Base-by-base conservation (phyloP, 35 echinoderm and acorn worm species). In the Holothuria glaberrima region DNA sequence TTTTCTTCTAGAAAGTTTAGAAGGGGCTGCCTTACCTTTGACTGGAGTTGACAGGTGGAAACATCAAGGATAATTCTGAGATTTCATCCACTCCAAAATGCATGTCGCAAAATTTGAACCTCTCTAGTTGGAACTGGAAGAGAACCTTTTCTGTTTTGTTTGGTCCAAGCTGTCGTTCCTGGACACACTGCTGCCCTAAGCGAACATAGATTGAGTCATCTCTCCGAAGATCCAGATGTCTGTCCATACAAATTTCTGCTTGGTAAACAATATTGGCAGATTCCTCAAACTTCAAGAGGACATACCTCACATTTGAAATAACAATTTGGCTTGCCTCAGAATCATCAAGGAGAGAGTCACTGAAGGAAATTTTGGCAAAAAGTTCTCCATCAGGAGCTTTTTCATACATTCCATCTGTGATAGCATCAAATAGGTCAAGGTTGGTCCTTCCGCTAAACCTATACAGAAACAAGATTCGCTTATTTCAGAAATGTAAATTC, bases 321-420 rank as follows among this genome's bases (percentile, higher is more conserved):
- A 94, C 68, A 30, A 94, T 86, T 46, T 75, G 68, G 24, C 89
- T 86, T 18, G 93, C 71, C 63, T 91, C 89, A 24, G 89, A 94
- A 45, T 91, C 89, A 60, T 91, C 83, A 21, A 69, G 66, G 3
- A 94, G 84, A 12, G 89, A 71, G 36, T 94, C 45, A 26, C 29
- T 56, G 25, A 94, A 44, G 35, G 32, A 45, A 9, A 94, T 94
- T 45, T 72, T 86, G 9, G 87, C 89, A 71, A 65, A 94, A 14
- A 94, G 80, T 45, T 94, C 62, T 32, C 82, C 89, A 20, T 19
- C 71, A 58, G 75, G 80, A 21, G 89, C 93, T 36, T 0, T 14
- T 13, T 75, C 30, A 68, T 59, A 63, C 20, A 34, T 29, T 31
- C 87, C 70, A 17, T 66, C 38, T 33, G n/a, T 83, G 46, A 91